Conservation (phyloP, 2,113 vertebrate species). For the Silurus asotus region DNA sequence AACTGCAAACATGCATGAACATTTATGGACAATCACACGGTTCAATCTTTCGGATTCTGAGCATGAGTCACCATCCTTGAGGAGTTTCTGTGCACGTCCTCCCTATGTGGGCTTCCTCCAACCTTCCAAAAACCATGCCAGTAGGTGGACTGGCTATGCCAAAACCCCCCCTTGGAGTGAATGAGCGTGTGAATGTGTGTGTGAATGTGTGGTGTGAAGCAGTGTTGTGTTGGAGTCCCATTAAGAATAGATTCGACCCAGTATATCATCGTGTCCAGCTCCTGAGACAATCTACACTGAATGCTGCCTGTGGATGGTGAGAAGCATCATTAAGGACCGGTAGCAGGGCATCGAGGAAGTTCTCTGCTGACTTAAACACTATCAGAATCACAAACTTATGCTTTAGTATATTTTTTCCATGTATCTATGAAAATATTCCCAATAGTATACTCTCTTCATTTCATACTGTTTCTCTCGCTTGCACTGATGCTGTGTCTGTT, state of each 20-base stretch:
- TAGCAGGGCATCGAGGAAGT: too few relatives aligned
- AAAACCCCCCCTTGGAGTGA: background rate
- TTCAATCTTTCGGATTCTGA: background rate
- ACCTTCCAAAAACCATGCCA: background rate
- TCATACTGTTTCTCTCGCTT: too few relatives aligned
- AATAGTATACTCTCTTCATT: too few relatives aligned
- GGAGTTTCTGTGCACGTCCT: background rate
- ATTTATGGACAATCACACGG: background rate
- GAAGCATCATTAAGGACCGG: too few relatives aligned
- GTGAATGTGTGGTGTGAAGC: background rate
- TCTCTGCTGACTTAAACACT: too few relatives aligned
- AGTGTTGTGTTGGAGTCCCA: background rate
- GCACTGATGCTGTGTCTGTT: too few relatives aligned
- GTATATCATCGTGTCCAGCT: too few relatives aligned
- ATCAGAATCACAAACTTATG: too few relatives aligned
- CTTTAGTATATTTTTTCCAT: too few relatives aligned
- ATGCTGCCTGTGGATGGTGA: too few relatives aligned
- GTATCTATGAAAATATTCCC: too few relatives aligned
- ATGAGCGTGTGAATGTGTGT: background rate
- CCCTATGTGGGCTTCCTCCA: background rate
- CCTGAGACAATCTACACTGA: too few relatives aligned
- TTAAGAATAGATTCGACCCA: background rate
- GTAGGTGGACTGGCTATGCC: background rate
- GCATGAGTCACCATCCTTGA: background rate
- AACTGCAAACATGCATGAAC: background rate